These are phyloP conservation scores for Rhagonycha lutea DNA, from an alignment of 2,888 invertebrate genomes.

Conservation along the genomic window DNA sequence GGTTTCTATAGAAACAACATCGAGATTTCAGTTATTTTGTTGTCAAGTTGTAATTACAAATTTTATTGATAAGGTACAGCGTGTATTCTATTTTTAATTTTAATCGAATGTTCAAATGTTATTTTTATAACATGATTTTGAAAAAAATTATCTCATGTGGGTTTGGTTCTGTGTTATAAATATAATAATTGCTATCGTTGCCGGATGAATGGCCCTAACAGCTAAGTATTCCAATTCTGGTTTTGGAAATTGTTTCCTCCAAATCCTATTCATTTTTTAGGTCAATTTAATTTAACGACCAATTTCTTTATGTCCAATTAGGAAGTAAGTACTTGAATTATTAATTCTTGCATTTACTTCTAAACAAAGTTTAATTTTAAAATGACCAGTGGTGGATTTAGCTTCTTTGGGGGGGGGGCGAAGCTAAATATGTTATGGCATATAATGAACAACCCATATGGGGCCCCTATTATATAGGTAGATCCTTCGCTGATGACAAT, in stretches of 20 bases:
- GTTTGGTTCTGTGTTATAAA: neutral
- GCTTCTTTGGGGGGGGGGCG: too few relatives aligned
- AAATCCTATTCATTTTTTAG: neutral
- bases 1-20: neutral
- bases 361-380: neutral
- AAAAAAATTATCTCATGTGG: neutral
- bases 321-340: neutral
- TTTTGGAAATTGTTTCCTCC: neutral
- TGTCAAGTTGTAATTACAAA: neutral
- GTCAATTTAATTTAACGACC: neutral
- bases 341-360: neutral
- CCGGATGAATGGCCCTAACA: too few relatives aligned
- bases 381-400: neutral
- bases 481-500: too few relatives aligned
- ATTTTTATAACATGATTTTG: neutral
- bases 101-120: neutral
- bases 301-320: neutral
- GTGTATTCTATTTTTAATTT: neutral
- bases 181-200: neutral
- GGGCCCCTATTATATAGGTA: too few relatives aligned
- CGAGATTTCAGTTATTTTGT: neutral
- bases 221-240: too few relatives aligned
- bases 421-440: too few relatives aligned
- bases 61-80: neutral
- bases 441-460: too few relatives aligned